Base-by-base conservation (phyloP, 2,888 invertebrate species). In the Muschampia plurimacula region DNA sequence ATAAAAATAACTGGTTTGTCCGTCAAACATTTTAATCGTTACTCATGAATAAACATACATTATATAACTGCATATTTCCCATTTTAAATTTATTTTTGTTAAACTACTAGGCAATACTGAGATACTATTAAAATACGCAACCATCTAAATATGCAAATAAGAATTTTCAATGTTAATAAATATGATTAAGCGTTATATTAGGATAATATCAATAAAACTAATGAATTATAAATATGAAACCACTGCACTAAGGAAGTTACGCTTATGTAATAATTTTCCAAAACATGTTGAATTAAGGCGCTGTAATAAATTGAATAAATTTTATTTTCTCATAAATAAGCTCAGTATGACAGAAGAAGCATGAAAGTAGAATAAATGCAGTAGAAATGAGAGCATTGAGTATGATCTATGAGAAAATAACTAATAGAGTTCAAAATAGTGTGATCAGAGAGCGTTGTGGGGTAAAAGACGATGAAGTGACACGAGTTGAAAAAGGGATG, bases 191-290 rank as follows among this genome's bases (percentile, higher is more conserved):
- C 39, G 64, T 59, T 59, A 65, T 71, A 65, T 70, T 65, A 64
- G 52, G 12, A 32, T 32, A 70, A 65, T 65, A 63, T 64, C 69
- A 65, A 70, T 70, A 70, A 70, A 70, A 64, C 15, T 32, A 65
- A 57, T 60, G 22, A 65, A 55, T 41, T 32, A 70, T 70, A 22
- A 70, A 70, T 70, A 65, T 44, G 57, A 46, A 70, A 57, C 6
- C 57, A 69, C 4, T 57, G 22, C 13, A 46, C 69, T 44, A n/a
- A 39, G 64, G 70, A 70, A 70, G 65, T 46, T n/a, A 41, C 65
- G 59, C 46, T 69, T 62, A 69, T 55, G 65, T 65, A 28, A 52
- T 65, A 49, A 49, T 49, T 65, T n/a, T 9, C 8, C 22, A 9
- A 1, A 55, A 9, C 22, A 55, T 22, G 9, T 59, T 32, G 22